phyloP scores from a whole-genome alignment of 2,797 vertebrate species.

The Halcyon leucocephala region DNA sequence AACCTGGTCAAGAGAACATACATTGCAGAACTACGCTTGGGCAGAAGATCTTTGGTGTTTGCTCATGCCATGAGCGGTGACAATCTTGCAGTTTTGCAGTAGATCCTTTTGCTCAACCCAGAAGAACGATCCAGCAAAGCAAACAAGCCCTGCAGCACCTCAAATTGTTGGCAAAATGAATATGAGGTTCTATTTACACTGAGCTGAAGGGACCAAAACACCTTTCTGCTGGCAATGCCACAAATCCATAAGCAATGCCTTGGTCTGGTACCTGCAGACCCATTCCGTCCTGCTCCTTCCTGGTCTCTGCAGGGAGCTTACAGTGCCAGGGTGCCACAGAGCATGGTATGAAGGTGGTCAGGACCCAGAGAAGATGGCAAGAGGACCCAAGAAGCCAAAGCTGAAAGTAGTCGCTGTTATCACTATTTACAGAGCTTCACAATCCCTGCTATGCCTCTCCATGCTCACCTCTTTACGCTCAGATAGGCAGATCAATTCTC shows the following conservation, averaged over 20 bases:
- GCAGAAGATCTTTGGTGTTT: neutral
- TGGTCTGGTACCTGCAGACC: neutral
- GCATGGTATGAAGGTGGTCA: neutral
- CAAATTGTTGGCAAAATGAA: neutral
- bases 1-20: neutral
- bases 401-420: neutral
- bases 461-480: neutral
- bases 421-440: neutral
- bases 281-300: neutral
- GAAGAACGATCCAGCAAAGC: neutral
- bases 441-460: neutral
- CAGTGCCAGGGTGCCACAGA: neutral
- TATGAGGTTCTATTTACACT: neutral
- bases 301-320: neutral
- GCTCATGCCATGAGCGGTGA: neutral
- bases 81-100: neutral
- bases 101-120: neutral
- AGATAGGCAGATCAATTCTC: constrained; percentile 30
- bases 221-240: neutral
- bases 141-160: neutral
- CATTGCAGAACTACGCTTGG: neutral
- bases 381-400: neutral
- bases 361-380: neutral
- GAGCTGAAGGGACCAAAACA: neutral
- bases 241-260: neutral